Evolutionary conservation across 2,888 invertebrate species (phyloP), one percentile per base, ranked within the genome.

Genomic region (Minunthozetes semirufus): DNA sequence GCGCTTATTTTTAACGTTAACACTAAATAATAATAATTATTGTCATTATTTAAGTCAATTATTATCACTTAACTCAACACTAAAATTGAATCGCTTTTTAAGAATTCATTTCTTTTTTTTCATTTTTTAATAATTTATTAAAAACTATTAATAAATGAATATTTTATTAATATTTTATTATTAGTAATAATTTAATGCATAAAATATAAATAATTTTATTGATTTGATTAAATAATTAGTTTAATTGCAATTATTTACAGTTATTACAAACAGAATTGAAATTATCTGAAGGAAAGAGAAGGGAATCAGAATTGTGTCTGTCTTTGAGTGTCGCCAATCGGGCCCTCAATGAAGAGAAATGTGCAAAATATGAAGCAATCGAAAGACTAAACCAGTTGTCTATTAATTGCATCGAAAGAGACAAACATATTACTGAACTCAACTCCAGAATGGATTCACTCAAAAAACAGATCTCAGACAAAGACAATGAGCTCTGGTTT

Each of bases 401-500:
- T 19, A 5, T 46, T 1, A 8, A 46, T 42, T 68, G 38, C 46
- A 13, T 15, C 46, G 38, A 42, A 13, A 42, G 25, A 15, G 68
- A 68, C 42, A 68, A 46, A 29, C 19, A 46, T 46, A 68, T 68
- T 38, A 46, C 9, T 68, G 68, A 46, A 46, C 22, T 68, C 13
- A 68, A 68, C 2, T 38, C 29, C 4, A n/a, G 19, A 68, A 25
- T 68, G 68, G 46, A 42, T 68, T 42, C 46, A 68, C 22, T 68
- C 1, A 38, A 46, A 22, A 13, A 68, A 25, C 22, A 68, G 15
- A 68, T 68, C 68, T 6, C 46, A 11, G 68, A 68, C 46, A 68
- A 46, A 68, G 68, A 68, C 46, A 68, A 46, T 68, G 68, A 68
- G 68, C 68, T 68, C 19, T 68, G 19, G 68, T 68, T 68, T 68